Percentiles rank a stretch among this genome's conserved stretches.
Evolutionary conservation across 1,140 invertebrate species (phyloP).

Genomic region (Harlomillsia oculata): DNA sequence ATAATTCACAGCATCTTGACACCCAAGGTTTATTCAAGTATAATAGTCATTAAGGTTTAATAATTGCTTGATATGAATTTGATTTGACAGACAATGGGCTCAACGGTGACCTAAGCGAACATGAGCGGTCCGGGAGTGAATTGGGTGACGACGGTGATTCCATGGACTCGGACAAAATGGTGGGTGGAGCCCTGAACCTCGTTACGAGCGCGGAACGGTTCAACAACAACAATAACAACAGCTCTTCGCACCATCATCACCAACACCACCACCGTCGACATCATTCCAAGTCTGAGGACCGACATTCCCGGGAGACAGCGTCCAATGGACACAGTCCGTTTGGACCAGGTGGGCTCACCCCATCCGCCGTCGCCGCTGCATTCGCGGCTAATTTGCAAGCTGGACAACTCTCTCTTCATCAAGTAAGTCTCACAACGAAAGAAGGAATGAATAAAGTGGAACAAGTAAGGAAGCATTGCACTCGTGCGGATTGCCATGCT

Average conservation of each 20-base stretch:
- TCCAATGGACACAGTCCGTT: slow-evolving; percentile 37
- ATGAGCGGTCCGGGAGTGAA: slow-evolving; percentile 45
- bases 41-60: too few species aligned
- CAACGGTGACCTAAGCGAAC: slow-evolving; percentile 47
- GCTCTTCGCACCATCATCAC: slow-evolving; percentile 41
- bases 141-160: slow-evolving; percentile 47
- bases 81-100: slow-evolving; percentile 45
- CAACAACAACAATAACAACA: slow-evolving; percentile 24
- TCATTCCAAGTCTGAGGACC: too few species aligned
- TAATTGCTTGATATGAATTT: background rate
- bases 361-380: slow-evolving; percentile 46
- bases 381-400: slow-evolving; percentile 53
- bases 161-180: slow-evolving; percentile 48
- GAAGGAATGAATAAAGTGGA: too few species aligned
- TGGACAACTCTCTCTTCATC: slow-evolving; percentile 50
- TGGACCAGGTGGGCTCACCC: slow-evolving; percentile 22
- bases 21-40: too few species aligned
- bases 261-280: slow-evolving; percentile 44
- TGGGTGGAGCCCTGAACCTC: slow-evolving; percentile 48
- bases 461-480: too few species aligned
- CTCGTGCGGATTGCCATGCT: too few species aligned
- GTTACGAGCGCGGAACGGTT: slow-evolving; percentile 38
- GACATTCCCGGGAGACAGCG: slow-evolving; percentile 39
- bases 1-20: too few species aligned
- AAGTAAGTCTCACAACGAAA: slow-evolving; percentile 41